Percentiles rank a stretch among this genome's conserved stretches.
phyloP scores from a whole-genome alignment of 2,888 invertebrate species.

The Bombylius discolor region DNA sequence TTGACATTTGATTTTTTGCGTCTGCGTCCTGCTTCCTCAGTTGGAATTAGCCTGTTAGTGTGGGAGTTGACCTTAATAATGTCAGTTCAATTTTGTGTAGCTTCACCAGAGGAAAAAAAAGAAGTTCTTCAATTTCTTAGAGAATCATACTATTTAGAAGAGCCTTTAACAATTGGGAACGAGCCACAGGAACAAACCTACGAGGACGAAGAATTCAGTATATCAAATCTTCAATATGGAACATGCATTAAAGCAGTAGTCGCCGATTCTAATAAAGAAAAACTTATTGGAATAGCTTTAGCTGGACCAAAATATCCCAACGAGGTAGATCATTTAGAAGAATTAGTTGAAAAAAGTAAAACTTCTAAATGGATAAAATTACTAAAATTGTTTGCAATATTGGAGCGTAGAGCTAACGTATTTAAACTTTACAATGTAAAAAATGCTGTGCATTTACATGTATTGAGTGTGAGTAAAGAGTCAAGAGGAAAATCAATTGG shows the following conservation, averaged over 20 bases:
- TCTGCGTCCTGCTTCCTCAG: too few species aligned
- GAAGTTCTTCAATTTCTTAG: constrained; percentile 24
- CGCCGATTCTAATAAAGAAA: background rate
- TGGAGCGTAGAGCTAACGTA: constrained; percentile 25
- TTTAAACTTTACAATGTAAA: constrained; percentile 20
- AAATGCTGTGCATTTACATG: constrained; percentile 25
- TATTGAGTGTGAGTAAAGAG: constrained; percentile 9
- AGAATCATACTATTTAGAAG: constrained; percentile 26
- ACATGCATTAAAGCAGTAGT: constrained; percentile 21
- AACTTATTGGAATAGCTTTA: constrained; percentile 24
- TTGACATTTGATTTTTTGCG: too few species aligned
- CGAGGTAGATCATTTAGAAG: constrained; percentile 20
- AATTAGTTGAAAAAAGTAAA: constrained; percentile 17
- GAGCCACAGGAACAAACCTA: constrained; percentile 21
- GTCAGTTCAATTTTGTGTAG: constrained; percentile 14
- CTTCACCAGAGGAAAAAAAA: constrained; percentile 17
- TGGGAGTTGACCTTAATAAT: background rate
- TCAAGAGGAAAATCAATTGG: constrained; percentile 14
- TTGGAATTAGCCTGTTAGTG: too few species aligned
- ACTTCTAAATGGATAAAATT: constrained; percentile 27
- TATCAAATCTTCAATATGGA: constrained; percentile 22
- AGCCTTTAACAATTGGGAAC: constrained; percentile 26
- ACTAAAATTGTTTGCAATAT: constrained; percentile 20
- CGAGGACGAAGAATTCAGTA: constrained; percentile 23
- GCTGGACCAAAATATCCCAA: constrained; percentile 24